Conservation (phyloP, 2,888 invertebrate species). For the Melinopterus prodromus region DNA sequence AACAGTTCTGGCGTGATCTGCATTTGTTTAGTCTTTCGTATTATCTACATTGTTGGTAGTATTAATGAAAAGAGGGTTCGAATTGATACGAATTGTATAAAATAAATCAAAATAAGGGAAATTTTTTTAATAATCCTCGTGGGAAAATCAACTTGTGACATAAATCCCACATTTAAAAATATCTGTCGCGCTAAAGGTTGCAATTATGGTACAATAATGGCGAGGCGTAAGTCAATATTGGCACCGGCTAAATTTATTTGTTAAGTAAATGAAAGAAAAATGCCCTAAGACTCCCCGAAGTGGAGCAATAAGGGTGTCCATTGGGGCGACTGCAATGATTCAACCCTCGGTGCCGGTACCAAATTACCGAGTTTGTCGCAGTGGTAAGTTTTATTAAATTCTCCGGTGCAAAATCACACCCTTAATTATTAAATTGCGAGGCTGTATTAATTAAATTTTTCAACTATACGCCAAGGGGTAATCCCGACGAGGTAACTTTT, state of each 20-base stretch:
- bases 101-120: too few relatives aligned
- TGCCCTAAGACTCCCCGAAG: background rate
- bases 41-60: too few relatives aligned
- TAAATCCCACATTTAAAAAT: background rate
- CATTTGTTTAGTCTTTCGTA: too few relatives aligned
- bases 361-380: background rate
- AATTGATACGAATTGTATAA: too few relatives aligned
- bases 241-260: background rate
- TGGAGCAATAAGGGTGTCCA: background rate
- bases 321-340: background rate
- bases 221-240: background rate
- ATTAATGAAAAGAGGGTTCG: too few relatives aligned
- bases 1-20: too few relatives aligned
- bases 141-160: too few relatives aligned
- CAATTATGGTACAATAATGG: background rate
- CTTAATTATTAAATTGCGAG: background rate
- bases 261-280: constrained; percentile 4
- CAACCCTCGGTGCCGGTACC: background rate
- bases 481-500: too few relatives aligned
- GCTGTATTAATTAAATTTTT: background rate
- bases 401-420: background rate
- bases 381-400: background rate
- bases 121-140: too few relatives aligned
- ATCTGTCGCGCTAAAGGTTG: background rate
- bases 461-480: too few relatives aligned